These are phyloP conservation scores for Morone saxatilis DNA, from an alignment of 2,113 vertebrate genomes.

Conservation along the genomic window DNA sequence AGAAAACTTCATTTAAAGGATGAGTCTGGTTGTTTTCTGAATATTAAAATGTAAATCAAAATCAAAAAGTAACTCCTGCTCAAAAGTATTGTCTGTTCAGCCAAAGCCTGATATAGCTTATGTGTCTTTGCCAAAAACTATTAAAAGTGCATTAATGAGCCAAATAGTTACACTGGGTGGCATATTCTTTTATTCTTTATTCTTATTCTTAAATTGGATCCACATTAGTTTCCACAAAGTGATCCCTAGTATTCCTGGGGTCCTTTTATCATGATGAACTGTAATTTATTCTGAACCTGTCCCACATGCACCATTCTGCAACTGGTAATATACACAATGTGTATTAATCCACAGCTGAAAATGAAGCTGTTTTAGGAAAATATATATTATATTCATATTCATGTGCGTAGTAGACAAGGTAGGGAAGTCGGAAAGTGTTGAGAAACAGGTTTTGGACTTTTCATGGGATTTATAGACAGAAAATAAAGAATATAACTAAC, in stretches of 20 bases:
- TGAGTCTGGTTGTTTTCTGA: background rate
- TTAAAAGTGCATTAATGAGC: background rate
- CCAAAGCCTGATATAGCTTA: background rate
- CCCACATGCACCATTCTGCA: background rate
- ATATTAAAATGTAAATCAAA: background rate
- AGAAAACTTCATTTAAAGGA: conserved; percentile 45
- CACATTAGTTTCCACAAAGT: too few species aligned
- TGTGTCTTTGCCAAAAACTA: background rate
- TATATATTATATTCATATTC: background rate
- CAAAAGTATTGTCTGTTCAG: background rate
- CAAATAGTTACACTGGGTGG: background rate
- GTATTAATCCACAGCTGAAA: background rate
- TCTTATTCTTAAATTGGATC: too few species aligned
- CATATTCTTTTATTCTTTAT: too few species aligned
- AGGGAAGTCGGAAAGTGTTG: background rate
- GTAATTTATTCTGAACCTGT: background rate
- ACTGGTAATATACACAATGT: background rate
- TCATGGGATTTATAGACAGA: too few species aligned
- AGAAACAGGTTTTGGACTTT: background rate
- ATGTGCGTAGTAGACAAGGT: background rate
- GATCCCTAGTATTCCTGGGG: too few species aligned
- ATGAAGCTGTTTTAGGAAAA: background rate
- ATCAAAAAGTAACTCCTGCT: too few species aligned
- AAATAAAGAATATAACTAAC: too few species aligned
- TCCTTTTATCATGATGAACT: too few species aligned